phyloP scores from a whole-genome alignment of 2,888 invertebrate genomes.

The Hofmannophila pseudospretella region DNA sequence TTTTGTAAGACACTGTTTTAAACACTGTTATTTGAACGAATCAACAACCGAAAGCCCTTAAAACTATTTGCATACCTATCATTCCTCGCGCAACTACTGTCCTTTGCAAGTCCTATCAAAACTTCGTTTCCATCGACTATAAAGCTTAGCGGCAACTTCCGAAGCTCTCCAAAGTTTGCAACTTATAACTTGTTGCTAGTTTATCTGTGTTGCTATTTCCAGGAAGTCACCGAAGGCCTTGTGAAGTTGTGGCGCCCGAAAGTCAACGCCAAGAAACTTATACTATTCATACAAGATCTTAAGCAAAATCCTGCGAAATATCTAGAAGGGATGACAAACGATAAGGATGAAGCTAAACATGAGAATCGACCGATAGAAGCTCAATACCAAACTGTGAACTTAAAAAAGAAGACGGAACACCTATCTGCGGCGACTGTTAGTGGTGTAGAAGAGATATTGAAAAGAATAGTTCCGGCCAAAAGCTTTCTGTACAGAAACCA shows the following conservation, averaged over 20 bases:
- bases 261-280: conserved; percentile 53
- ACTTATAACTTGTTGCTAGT: no score
- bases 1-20: no score
- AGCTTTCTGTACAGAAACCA: conserved; percentile 68
- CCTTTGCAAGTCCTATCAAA: background rate
- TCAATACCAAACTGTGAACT: conserved; percentile 61
- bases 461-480: conserved; percentile 58
- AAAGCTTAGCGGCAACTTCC: background rate
- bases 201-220: conserved; percentile 24
- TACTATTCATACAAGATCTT: conserved; percentile 49
- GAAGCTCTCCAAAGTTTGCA: background rate
- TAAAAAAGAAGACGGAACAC: conserved; percentile 28
- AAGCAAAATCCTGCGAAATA: conserved; percentile 50
- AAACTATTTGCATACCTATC: conserved; percentile 13
- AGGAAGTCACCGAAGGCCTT: conserved; percentile 61
- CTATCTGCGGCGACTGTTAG: conserved; percentile 27
- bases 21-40: no score
- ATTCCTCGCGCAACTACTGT: conserved; percentile 2
- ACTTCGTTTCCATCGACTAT: conserved; percentile 6
- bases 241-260: conserved; percentile 61
- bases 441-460: conserved; percentile 55
- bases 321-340: conserved; percentile 22
- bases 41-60: conserved; percentile 2
- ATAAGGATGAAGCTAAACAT: conserved; percentile 19
- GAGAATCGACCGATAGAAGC: conserved; percentile 27